Percentiles rank a stretch among this genome's conserved stretches.
Conservation (phyloP, 2,797 vertebrate genomes). For the Eidolon dupreanum region DNA sequence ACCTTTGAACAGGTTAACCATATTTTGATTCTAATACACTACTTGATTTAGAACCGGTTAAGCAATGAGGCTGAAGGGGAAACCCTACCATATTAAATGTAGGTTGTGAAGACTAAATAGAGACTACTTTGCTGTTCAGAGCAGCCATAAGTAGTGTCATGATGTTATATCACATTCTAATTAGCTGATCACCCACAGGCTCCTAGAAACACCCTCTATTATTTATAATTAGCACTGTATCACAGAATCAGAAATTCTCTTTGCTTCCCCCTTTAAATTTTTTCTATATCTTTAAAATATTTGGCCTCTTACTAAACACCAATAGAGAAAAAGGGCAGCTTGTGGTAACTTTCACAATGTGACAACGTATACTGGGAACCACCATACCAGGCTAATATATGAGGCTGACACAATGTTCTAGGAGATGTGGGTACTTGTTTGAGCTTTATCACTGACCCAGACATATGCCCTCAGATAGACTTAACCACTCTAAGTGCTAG, state of each 20-base stretch:
- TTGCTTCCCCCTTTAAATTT: not conserved
- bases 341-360: not conserved
- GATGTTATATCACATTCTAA: not conserved
- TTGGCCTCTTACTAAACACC: not conserved
- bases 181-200: not conserved
- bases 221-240: not conserved
- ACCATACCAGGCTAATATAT: too few species aligned
- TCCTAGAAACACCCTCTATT: not conserved
- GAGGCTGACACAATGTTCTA: not conserved
- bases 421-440: not conserved
- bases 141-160: not conserved
- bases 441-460: not conserved
- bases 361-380: not conserved
- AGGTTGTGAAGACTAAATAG: not conserved
- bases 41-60: not conserved
- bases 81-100: not conserved
- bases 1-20: not conserved
- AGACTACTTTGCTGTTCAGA: not conserved
- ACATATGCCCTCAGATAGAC: not conserved
- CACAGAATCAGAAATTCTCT: slow-evolving; percentile 30
- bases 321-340: not conserved
- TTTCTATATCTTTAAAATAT: not conserved
- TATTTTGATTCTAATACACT: not conserved
- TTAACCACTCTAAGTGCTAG: not conserved
- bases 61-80: not conserved